Evolutionary conservation across 2,797 vertebrate species (phyloP), one percentile per base, ranked within the genome.

Genomic region (Channallabes apus): DNA sequence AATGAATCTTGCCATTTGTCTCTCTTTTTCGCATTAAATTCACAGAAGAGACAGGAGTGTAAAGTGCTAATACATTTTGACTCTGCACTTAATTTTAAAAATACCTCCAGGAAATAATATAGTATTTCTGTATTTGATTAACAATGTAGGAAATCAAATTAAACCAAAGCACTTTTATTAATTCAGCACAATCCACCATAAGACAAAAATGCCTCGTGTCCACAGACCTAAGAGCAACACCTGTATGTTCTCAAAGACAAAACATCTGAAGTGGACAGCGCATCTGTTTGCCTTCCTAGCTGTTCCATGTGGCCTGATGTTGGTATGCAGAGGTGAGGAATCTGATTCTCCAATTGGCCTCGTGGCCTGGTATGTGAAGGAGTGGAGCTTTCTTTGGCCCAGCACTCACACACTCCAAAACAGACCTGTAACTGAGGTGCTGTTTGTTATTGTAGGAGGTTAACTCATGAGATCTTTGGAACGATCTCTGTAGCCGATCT

Each of bases 351-450:
- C 75, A 72, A 22, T 82, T 83, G 68, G 59, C 22, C 78, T 82
- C n/a, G 11, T 69, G 71, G 80, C 38, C 82, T 88, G 89, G 87
- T 85, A 86, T 90, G 88, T 87, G 58, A 84, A 81, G 78, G 82
- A 87, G 85, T 85, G 51, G 46, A 38, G 22, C 20, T 75, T 24
- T 56, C 61, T 41, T 29, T 32, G 46, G 38, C 69, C 75, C 32
- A 84, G 29, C 22, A 82, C 62, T 82, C 51, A 51, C n/a, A n/a
- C 67, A 46, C n/a, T 51, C 69, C 64, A 72, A 12, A 32, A 61
- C 14, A 86, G 64, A 85, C 46, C 76, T 35, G 68, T 35, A 77
- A 11, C 72, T n/a, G 24, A 67, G 54, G 69, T 54, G 76, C 35
- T 65, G 67, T 82, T 81, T 80, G 64, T 82, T 87, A 79, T 86